Percentiles rank a stretch among this genome's conserved stretches.
Evolutionary conservation across 2,888 invertebrate species (phyloP).

Genomic region (Diaphora mendica): DNA sequence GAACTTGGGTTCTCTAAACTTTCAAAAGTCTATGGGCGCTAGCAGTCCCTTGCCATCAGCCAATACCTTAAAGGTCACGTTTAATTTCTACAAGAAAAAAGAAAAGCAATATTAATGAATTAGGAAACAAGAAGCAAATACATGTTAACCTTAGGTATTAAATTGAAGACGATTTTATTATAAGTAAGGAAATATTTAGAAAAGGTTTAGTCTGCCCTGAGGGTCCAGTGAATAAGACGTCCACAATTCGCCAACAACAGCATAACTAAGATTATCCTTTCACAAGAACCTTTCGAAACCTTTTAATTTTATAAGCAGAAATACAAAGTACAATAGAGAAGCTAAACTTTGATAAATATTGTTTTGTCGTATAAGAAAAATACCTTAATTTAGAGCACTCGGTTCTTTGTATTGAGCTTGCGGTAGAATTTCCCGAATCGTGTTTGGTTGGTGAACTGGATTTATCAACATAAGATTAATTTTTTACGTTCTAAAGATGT

Average conservation of each 20-base stretch:
- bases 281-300: not conserved
- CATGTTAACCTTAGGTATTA: not conserved
- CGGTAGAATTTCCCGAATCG: not conserved
- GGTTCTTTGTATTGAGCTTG: not conserved
- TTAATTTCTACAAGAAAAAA: too few species aligned
- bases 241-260: not conserved
- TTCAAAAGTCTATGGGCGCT: too few species aligned
- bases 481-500: not conserved
- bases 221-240: not conserved
- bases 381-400: not conserved
- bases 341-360: not conserved
- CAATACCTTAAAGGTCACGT: too few species aligned
- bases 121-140: not conserved
- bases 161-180: not conserved
- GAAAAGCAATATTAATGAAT: too few species aligned
- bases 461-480: not conserved
- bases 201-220: not conserved
- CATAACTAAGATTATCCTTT: not conserved
- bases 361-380: slow-evolving; percentile 2
- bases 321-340: not conserved
- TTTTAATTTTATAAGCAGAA: not conserved
- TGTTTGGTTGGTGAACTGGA: not conserved
- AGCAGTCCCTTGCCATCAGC: too few species aligned
- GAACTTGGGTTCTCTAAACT: too few species aligned
- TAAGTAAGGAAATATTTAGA: not conserved